Conservation (phyloP, 2,113 vertebrate species). For the Athene noctua region DNA sequence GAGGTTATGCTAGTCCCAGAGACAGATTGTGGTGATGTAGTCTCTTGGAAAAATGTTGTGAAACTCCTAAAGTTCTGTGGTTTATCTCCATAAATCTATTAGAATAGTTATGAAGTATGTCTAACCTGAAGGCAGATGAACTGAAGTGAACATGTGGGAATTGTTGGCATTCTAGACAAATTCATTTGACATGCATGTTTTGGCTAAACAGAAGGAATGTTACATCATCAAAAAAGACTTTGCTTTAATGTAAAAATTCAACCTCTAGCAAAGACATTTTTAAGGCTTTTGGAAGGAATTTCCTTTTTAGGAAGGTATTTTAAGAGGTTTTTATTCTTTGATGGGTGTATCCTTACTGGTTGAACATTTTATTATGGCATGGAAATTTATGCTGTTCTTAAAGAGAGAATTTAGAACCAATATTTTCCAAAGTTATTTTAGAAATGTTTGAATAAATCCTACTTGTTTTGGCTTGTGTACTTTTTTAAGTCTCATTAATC, state of each 20-base stretch:
- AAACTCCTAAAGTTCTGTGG: neutral
- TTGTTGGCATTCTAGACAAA: conserved; percentile 11
- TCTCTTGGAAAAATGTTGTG: neutral
- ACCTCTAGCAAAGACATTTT: neutral
- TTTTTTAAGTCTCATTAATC: neutral
- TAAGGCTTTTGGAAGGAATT: conserved; percentile 13
- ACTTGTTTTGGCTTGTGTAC: neutral
- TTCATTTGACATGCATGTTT: conserved; percentile 24
- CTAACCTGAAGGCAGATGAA: conserved; percentile 27
- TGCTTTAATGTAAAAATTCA: conserved; percentile 1
- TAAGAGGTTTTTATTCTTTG: neutral
- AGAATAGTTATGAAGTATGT: neutral
- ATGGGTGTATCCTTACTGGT: neutral
- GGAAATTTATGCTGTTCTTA: neutral
- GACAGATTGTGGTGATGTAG: neutral
- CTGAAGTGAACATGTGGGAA: neutral
- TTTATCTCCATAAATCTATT: conserved; percentile 12
- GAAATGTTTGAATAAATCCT: neutral
- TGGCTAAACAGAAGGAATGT: conserved; percentile 9
- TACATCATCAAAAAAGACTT: conserved; percentile 33
- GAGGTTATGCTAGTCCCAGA: neutral
- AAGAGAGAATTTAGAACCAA: neutral
- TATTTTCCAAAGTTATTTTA: neutral
- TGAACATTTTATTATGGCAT: neutral
- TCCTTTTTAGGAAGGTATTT: conserved; percentile 17